These are phyloP conservation scores for Mimumesa dahlbomi DNA, from an alignment of 2,888 invertebrate species.

Conservation along the genomic window DNA sequence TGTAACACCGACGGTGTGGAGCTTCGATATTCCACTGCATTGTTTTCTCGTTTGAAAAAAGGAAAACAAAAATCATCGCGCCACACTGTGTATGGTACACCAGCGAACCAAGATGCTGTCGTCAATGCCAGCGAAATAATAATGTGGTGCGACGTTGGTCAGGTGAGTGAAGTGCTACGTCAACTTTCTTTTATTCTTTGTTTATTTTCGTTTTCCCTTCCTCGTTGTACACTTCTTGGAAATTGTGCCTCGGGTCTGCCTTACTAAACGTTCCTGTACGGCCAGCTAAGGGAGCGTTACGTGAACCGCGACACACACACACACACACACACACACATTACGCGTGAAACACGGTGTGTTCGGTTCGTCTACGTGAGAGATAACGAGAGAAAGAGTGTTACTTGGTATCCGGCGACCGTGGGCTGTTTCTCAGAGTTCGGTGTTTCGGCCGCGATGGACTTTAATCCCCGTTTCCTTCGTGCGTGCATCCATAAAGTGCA, in stretches of 20 bases:
- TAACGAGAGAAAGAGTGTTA: slow-evolving; percentile 20
- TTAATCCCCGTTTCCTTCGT: slow-evolving; percentile 12
- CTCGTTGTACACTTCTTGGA: background rate
- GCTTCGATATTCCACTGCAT: slow-evolving; percentile 49
- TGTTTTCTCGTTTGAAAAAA: slow-evolving; percentile 46
- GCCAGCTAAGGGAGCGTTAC: slow-evolving; percentile 48
- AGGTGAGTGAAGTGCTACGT: slow-evolving; percentile 75
- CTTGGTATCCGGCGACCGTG: background rate
- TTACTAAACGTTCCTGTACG: slow-evolving; percentile 29
- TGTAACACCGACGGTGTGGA: slow-evolving; percentile 53
- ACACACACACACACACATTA: too few relatives aligned
- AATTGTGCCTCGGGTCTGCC: slow-evolving; percentile 23
- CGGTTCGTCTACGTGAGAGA: slow-evolving; percentile 6
- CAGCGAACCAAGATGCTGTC: slow-evolving; percentile 79
- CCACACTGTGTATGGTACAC: slow-evolving; percentile 72
- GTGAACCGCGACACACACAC: too few relatives aligned
- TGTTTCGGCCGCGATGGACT: slow-evolving; percentile 13
- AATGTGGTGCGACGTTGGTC: slow-evolving; percentile 80
- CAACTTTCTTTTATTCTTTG: slow-evolving; percentile 20
- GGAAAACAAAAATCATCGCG: slow-evolving; percentile 51
- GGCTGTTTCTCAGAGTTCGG: slow-evolving; percentile 10
- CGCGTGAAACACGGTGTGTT: too few relatives aligned
- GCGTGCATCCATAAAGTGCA: slow-evolving; percentile 23
- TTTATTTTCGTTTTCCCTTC: slow-evolving; percentile 7
- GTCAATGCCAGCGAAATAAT: slow-evolving; percentile 79